Evolutionary conservation across 2,888 invertebrate species (phyloP).

Genomic region (Hirtodrosophila histrioides): DNA sequence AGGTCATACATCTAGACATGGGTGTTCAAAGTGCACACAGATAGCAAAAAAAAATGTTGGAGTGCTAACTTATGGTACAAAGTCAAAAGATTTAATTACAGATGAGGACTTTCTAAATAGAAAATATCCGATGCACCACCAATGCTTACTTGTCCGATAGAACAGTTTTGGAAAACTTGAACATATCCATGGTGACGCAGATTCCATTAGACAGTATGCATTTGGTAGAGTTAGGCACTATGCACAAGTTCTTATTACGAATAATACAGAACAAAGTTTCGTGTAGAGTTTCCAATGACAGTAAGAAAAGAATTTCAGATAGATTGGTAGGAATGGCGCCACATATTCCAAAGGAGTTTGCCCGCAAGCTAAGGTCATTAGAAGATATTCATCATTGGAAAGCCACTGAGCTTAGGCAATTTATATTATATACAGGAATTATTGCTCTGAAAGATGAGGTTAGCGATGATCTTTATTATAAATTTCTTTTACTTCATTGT

Average conservation of each 20-base stretch:
- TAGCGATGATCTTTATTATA: too few relatives aligned
- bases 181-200: background rate
- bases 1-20: background rate
- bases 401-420: conserved; percentile 3
- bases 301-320: background rate
- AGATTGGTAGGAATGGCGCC: background rate
- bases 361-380: background rate
- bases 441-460: too few relatives aligned
- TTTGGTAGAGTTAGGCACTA: background rate
- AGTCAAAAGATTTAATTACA: conserved; percentile 1
- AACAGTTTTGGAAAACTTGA: conserved; percentile 1
- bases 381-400: conserved; percentile 1
- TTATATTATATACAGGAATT: background rate
- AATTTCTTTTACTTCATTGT: too few relatives aligned
- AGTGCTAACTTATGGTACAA: conserved; percentile 1
- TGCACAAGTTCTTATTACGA: background rate
- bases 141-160: background rate
- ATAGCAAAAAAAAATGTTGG: conserved; percentile 1
- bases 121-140: conserved; percentile 5
- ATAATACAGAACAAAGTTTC: too few relatives aligned
- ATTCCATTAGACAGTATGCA: background rate
- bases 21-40: conserved; percentile 7
- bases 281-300: background rate
- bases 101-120: conserved; percentile 1
- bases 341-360: background rate